phyloP scores from a whole-genome alignment of 2,797 vertebrate species.

The Acanthornis magna region DNA sequence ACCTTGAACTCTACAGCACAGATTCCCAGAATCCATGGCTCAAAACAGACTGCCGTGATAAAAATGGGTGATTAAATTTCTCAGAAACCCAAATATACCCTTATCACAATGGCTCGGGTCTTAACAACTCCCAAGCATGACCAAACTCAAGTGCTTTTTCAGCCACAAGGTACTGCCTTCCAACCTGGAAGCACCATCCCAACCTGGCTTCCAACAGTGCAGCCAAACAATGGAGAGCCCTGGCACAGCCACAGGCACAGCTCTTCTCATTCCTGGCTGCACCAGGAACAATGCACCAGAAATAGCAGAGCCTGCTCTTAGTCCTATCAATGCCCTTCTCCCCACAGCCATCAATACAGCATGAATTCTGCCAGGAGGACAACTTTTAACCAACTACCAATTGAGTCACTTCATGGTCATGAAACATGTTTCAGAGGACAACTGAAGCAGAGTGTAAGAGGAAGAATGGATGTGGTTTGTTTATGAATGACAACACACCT shows the following conservation, averaged over 20 bases:
- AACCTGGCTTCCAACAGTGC: neutral
- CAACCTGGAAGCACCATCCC: neutral
- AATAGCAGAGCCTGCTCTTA: neutral
- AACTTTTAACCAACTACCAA: neutral
- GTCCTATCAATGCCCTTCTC: neutral
- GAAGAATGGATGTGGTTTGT: neutral
- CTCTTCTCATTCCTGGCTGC: neutral
- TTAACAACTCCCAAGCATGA: neutral
- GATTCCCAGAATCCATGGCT: constrained; percentile 11
- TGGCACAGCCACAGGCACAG: neutral
- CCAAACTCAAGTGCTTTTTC: constrained; percentile 23
- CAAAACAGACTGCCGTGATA: neutral
- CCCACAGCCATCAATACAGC: neutral
- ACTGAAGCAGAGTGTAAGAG: neutral
- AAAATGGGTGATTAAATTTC: constrained; percentile 14
- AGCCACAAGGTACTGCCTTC: neutral
- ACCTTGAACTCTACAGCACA: constrained; percentile 46
- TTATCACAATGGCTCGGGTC: neutral
- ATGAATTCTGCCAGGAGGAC: neutral
- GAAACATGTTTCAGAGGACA: neutral
- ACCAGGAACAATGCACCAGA: neutral
- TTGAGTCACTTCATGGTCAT: neutral
- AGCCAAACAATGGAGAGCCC: neutral
- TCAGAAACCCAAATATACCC: constrained; percentile 22
- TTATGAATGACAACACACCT: neutral